Evolutionary conservation across 2,888 invertebrate species (phyloP), one percentile per base, ranked within the genome.

Genomic region (Scaptomyza parva): DNA sequence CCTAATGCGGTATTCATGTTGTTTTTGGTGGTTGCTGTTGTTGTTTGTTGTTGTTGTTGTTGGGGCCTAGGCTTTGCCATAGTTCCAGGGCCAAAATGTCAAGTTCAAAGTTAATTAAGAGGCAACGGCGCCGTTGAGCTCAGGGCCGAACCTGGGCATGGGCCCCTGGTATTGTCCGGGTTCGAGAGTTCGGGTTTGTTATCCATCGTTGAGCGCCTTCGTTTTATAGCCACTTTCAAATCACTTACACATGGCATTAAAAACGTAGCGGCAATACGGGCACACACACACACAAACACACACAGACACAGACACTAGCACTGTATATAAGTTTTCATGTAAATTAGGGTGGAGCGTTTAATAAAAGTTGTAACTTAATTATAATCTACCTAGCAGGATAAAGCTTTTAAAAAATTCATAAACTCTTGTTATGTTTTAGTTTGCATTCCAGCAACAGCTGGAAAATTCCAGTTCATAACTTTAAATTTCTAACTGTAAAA

Each of bases 91-190:
- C 73, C 60, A 65, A 74, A 84, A 84, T 78, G 78, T 86, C 79
- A 86, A 85, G 85, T 85, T 83, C 79, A 84, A 85, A 81, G 72
- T 86, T 85, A 81, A 85, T 83, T 86, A 86, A 66, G 62, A 71
- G 54, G 20, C 60, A 72, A 40, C 17, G 30, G 12, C 39, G 52
- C 55, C 71, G 30, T 33, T 35, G 74, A 24, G 22, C 74, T 54
- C 44, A 50, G 48, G 33, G 58, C 17, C 18, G 12, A 33, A 48
- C 7, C 35, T 20, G 48, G n/a, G 14, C 11, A 22, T 14, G 33
- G 22, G 48, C 11, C 17, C 11, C 17, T 35, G 17, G 6, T n/a
- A n/a, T 5, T n/a, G 35, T 35, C 22, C 22, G 47, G 17, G 8
- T 18, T 20, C 12, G 24, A 8, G 28, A 28, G 28, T 51, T 24